phyloP scores from a whole-genome alignment of 2,888 invertebrate genomes.

The Esperia sulphurella region DNA sequence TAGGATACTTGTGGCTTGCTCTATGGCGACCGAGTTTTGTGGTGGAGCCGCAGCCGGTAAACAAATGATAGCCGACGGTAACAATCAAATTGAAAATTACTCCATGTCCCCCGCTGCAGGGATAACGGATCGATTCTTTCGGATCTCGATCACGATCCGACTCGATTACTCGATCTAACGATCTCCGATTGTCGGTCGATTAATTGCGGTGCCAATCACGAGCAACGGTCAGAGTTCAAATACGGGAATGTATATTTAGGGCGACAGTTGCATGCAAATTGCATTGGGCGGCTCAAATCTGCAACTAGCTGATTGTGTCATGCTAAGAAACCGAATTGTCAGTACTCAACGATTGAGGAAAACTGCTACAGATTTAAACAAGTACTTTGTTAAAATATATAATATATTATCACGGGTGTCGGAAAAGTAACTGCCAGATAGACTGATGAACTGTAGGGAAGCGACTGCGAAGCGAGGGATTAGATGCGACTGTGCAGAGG shows the following conservation, averaged over 20 bases:
- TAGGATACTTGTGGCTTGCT: too few species aligned
- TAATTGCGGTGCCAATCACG: conserved; percentile 48
- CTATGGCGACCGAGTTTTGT: too few species aligned
- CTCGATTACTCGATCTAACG: conserved; percentile 18
- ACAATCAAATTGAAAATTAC: conserved; percentile 32
- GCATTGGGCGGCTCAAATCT: not conserved
- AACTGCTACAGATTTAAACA: too few species aligned
- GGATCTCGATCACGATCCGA: conserved; percentile 38
- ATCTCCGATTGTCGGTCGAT: conserved; percentile 25
- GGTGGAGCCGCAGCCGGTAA: not conserved
- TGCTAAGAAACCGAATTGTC: too few species aligned
- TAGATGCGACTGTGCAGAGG: too few species aligned
- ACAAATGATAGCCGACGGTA: conserved; percentile 14
- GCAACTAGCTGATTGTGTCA: not conserved
- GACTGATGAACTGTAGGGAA: too few species aligned
- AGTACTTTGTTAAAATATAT: too few species aligned
- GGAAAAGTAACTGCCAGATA: too few species aligned
- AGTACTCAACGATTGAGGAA: too few species aligned
- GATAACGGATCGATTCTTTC: conserved; percentile 41
- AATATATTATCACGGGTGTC: too few species aligned
- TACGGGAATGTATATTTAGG: conserved; percentile 12
- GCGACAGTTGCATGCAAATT: conserved; percentile 5
- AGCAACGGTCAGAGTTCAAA: conserved; percentile 30
- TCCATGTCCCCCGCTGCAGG: conserved; percentile 32
- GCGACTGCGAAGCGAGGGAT: too few species aligned